Conservation (phyloP, 1,140 invertebrate genomes). For the Cherax destructor region DNA sequence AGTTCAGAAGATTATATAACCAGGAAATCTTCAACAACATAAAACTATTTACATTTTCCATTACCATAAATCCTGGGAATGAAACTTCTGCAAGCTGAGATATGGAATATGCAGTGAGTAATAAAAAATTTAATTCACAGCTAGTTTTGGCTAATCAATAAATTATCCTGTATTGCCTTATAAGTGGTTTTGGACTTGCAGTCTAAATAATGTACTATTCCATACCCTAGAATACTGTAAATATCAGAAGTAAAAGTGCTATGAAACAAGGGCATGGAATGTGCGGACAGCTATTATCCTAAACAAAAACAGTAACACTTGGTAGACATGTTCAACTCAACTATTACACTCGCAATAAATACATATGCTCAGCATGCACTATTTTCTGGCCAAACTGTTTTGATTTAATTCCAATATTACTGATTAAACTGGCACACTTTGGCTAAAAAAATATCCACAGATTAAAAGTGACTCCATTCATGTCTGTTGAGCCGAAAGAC, state of each 20-base stretch:
- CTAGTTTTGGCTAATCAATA: not conserved
- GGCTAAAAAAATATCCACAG: not conserved
- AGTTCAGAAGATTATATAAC: not conserved
- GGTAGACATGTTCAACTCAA: not conserved
- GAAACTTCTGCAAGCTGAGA: not conserved
- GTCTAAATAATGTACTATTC: not conserved
- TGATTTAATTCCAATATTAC: no score
- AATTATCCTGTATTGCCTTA: not conserved
- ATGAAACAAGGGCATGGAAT: conserved; percentile 32
- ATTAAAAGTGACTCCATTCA: not conserved
- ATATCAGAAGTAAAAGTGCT: not conserved
- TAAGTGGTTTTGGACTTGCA: not conserved
- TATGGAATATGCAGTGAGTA: not conserved
- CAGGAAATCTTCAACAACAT: not conserved
- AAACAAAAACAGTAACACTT: not conserved
- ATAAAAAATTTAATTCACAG: no score
- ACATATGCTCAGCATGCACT: not conserved
- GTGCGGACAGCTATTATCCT: not conserved
- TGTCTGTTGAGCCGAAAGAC: not conserved
- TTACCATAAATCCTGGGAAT: not conserved
- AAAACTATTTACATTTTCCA: not conserved
- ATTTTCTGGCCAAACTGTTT: not conserved
- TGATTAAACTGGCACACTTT: not conserved
- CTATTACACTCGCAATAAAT: not conserved
- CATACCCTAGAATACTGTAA: conserved; percentile 17